Percentiles rank a stretch among this genome's conserved stretches.
phyloP scores from a whole-genome alignment of 1,140 invertebrate genomes.

The Cepaea nemoralis region DNA sequence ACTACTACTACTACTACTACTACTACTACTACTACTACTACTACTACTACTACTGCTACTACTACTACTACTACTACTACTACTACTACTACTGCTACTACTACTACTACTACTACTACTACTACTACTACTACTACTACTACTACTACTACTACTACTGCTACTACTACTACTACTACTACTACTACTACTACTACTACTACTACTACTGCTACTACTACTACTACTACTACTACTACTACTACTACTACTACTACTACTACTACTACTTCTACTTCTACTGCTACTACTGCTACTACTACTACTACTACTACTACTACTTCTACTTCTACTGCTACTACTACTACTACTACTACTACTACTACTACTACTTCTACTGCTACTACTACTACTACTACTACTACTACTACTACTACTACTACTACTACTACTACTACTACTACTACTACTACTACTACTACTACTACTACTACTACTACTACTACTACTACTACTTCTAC shows the following conservation, averaged over 20 bases:
- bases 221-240: background rate
- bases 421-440: too few species aligned
- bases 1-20: constrained; percentile 34
- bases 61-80: too few species aligned
- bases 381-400: constrained; percentile 9
- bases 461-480: too few species aligned
- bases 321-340: too few species aligned
- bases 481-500: too few species aligned
- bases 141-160: constrained; percentile 34
- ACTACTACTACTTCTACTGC: background rate
- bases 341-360: too few species aligned
- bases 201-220: background rate
- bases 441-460: too few species aligned
- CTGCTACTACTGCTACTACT: background rate
- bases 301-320: constrained; percentile 4
- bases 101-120: constrained; percentile 32
- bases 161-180: constrained; percentile 27
- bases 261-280: too few species aligned
- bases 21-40: too few species aligned
- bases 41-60: too few species aligned
- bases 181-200: background rate
- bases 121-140: constrained; percentile 41
- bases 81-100: constrained; percentile 8
- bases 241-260: constrained; percentile 24
- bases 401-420: constrained; percentile 20